Evolutionary conservation across 1,140 invertebrate genomes (phyloP).

Genomic region (Procambarus clarkii): DNA sequence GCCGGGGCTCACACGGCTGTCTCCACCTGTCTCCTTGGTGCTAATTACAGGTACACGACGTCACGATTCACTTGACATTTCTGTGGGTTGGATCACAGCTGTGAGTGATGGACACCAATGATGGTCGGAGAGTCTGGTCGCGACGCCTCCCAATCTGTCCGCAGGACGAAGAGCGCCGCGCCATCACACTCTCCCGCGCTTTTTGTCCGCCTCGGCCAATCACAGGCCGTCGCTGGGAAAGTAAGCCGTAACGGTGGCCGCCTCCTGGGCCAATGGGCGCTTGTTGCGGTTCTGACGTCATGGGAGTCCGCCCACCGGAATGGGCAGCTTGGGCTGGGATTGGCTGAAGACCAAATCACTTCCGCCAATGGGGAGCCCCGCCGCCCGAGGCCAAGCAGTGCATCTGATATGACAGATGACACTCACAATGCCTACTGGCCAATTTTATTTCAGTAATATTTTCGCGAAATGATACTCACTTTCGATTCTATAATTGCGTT

Average conservation of each 20-base stretch:
- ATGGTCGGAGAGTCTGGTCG: slow-evolving; percentile 30
- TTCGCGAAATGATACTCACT: not conserved
- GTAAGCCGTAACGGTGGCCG: slow-evolving; percentile 23
- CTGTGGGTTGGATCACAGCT: not conserved
- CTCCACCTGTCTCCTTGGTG: not conserved
- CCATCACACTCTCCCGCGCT: slow-evolving; percentile 5
- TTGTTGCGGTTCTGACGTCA: not conserved
- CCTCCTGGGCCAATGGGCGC: not conserved
- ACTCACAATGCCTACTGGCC: slow-evolving; percentile 15
- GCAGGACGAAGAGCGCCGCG: slow-evolving; percentile 6
- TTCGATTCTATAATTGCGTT: not conserved
- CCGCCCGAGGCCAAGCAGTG: slow-evolving; percentile 28
- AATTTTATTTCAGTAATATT: slow-evolving; percentile 23
- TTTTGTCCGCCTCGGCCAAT: slow-evolving; percentile 35
- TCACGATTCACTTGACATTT: slow-evolving; percentile 36
- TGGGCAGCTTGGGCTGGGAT: not conserved
- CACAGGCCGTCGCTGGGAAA: slow-evolving; percentile 19
- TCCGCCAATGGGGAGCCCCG: slow-evolving; percentile 7
- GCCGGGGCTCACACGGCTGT: not conserved
- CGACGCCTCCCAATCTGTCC: not conserved
- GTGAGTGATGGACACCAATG: slow-evolving; percentile 51
- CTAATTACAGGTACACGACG: slow-evolving; percentile 19
- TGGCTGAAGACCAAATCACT: not conserved
- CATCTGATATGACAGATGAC: slow-evolving; percentile 54
- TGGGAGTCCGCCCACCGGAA: not conserved